A percentile compares a stretch with the other conserved stretches of the same genome.
Evolutionary conservation across 2,888 invertebrate species (phyloP).

Genomic region (Zygothrica quintamaculata): DNA sequence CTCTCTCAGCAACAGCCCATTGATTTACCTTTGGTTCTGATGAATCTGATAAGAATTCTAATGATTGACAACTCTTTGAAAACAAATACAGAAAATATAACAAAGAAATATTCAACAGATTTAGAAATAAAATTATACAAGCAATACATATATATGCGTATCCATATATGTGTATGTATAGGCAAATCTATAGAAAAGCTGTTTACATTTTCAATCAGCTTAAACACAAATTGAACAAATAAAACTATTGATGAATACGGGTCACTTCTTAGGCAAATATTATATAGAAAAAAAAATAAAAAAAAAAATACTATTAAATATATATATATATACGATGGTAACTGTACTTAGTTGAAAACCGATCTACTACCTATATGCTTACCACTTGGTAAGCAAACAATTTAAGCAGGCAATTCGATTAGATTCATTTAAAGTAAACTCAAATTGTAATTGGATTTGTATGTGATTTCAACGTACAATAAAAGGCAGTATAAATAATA

Average conservation of each 20-base stretch:
- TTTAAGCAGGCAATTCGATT: too few species aligned
- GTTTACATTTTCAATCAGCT: conserved; percentile 32
- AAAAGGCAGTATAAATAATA: conserved; percentile 26
- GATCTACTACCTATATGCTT: too few species aligned
- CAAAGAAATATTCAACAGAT: conserved; percentile 14
- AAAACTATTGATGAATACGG: conserved; percentile 72
- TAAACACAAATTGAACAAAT: conserved; percentile 32
- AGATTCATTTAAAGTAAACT: too few species aligned
- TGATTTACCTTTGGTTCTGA: too few species aligned
- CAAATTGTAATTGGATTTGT: background rate
- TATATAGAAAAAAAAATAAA: too few species aligned
- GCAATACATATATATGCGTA: background rate
- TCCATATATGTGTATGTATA: conserved; percentile 27
- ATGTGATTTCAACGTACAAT: conserved; percentile 26
- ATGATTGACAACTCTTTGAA: too few species aligned
- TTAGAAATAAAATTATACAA: conserved; percentile 38
- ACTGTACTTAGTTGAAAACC: background rate
- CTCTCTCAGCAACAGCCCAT: too few species aligned
- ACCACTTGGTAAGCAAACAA: too few species aligned
- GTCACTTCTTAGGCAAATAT: conserved; percentile 59
- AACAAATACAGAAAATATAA: conserved; percentile 1
- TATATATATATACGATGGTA: conserved; percentile 6
- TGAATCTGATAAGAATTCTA: background rate
- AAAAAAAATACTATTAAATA: conserved; percentile 8
- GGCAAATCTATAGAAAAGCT: conserved; percentile 26